Base-by-base conservation (phyloP, 2,113 vertebrate genomes). In the Hippocampus abdominalis region DNA sequence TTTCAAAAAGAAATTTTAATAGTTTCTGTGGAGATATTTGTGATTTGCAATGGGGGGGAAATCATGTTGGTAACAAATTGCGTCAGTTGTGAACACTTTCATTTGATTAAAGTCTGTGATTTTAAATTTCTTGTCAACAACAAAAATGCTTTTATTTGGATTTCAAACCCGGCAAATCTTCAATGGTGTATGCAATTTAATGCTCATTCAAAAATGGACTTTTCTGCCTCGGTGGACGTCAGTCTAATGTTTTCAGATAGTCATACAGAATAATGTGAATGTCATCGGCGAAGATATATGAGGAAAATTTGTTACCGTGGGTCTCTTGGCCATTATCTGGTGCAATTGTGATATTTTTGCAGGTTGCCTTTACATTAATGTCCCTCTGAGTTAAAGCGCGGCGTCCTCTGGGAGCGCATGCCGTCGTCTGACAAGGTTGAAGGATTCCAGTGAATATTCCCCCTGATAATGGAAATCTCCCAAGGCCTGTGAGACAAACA, bases 371-470 rank as follows among this genome's bases (percentile, higher is more conserved):
- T 87, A 84, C 85, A 87, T 88, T 79, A 84, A 86, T 68, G 84
- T 81, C 86, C 83, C 85, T 82, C 66, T 40, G 81, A 81, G 81
- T 81, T 80, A 79, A 82, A 86, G 75, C 73, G 78, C 49, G 18
- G 5, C 36, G 72, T 86, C 88, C 82, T 73, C 73, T 48, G 86
- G 83, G 87, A 86, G 76, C 48, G 57, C 79, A 71, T 81, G 85
- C 84, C 87, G 81, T 69, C 72, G 83, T 48, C 81, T 90, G 89
- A 88, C 87, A 87, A 79, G 88, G 79, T 85, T 89, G 79, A 86
- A 79, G 84, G 83, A 88, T 91, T 83, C 87, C 65, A 86, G 76
- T 80, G 83, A 82, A 80, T 89, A 83, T 80, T 32, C 57, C 59
- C 75, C 77, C 72, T 74, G 76, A 84, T 85, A 86, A 90, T 90